These are phyloP conservation scores for Carduelis carduelis DNA, from an alignment of 2,797 vertebrate genomes.

Conservation along the genomic window DNA sequence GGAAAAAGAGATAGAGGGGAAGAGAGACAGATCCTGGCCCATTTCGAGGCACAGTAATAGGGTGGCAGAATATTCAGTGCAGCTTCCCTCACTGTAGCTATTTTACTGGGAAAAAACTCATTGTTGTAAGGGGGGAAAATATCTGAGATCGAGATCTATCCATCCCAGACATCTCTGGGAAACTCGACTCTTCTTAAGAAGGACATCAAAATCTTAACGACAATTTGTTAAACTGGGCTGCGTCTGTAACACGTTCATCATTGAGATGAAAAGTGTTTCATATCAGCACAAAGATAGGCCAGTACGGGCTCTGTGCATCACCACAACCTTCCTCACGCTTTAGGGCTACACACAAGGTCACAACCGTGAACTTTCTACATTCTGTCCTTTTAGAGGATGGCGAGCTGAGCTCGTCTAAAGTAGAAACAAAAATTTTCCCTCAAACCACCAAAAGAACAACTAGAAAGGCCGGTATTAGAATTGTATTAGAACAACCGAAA, in stretches of 20 bases:
- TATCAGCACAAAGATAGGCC: not conserved
- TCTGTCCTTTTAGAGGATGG: not conserved
- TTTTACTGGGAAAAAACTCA: not conserved
- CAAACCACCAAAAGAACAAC: not conserved
- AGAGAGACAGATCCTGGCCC: not conserved
- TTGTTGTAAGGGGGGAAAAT: not conserved
- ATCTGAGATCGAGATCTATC: not conserved
- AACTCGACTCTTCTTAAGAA: not conserved
- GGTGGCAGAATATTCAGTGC: not conserved
- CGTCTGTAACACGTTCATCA: not conserved
- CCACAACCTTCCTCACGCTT: rapidly evolving
- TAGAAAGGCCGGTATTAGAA: too few relatives aligned
- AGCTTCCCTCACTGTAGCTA: not conserved
- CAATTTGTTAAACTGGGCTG: rapidly evolving
- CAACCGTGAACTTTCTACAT: not conserved
- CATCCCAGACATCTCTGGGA: not conserved
- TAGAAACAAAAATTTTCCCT: not conserved
- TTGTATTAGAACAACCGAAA: not conserved
- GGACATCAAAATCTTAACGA: not conserved
- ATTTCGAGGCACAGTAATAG: not conserved
- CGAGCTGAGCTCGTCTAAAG: not conserved
- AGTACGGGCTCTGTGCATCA: not conserved
- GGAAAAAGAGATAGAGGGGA: rapidly evolving
- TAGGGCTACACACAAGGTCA: not conserved
- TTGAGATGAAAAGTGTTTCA: not conserved